Base-by-base conservation (phyloP, 2,113 vertebrate species). In the Myocastor coypus region DNA sequence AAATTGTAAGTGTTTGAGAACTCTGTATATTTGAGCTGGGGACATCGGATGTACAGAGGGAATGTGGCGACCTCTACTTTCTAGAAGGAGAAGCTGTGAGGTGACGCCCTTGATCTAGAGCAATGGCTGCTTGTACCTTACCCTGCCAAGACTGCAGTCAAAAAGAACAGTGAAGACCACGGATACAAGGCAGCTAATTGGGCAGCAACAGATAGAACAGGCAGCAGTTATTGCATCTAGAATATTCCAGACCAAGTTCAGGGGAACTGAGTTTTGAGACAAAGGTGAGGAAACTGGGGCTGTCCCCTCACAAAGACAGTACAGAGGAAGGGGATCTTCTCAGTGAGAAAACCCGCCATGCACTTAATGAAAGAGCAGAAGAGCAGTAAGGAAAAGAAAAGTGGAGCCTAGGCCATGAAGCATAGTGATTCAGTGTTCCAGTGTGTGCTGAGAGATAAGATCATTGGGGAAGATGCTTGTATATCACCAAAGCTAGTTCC, bases 1-100 rank as follows among this genome's bases (percentile, higher is more conserved):
- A 87, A 97, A 93, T 63, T 0, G 95, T 97, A 80, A 96, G 96
- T 97, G 20, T 55, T 59, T 57, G n/a, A 50, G 26, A 19, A 7
- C 17, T 78, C 28, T 85, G n/a, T 19, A 28, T 19, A 84, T 83
- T 91, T 55, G 52, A 32, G 10, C 37, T n/a, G 24, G 63, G 55
- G 1, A 69, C 12, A 2, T 13, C 8, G 11, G 37, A 30, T 3
- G 32, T 83, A 55, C 75, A 46, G 46, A 1, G 4, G 75, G 42
- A 63, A 59, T 7, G 9, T 28, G 34, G n/a, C 71, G 42, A 61
- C 12, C 40, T 30, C 30, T 55, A 46, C 22, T 26, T 46, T 7
- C 84, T 46, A 52, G n/a, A 61, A 92, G 64, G 4, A 17, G 2
- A 17, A 71, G 5, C 22, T 78, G 14, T 22, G 55, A 85, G 42